Evolutionary conservation across 1,140 invertebrate species (phyloP), one percentile per base, ranked within the genome.

Genomic region (Scaptomyza montana): DNA sequence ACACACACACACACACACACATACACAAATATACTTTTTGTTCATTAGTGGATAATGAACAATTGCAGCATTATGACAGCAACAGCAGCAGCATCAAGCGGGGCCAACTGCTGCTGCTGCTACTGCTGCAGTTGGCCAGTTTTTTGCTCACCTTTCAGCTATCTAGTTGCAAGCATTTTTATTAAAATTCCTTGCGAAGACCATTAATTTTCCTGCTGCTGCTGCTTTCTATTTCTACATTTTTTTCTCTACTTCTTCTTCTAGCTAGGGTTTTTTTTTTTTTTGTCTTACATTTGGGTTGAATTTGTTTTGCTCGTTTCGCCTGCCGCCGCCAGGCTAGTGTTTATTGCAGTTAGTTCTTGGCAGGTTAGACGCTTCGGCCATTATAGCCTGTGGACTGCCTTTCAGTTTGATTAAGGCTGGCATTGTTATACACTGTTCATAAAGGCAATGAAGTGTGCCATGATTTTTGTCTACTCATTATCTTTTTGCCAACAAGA

Each of bases 41-140:
- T 89, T 89, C 84, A 89, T 89, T 89, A 89, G 84, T 89, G 84
- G 84, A 89, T 89, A 89, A 89, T 89, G 84, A 89, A 87, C 84
- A 87, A 87, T 87, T 87, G 84, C 84, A 89, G 84, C 84, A 89
- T 87, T 87, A 87, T 87, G 84, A 87, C 84, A 87, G 76, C 82
- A 81, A 46, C 72, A 75, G 54, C 60, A 80, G 69, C 61, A 71
- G 65, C 45, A 64, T 36, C 53, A 50, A 3, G 13, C 2, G 33
- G 61, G 46, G 36, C 13, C 28, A 55, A 41, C 36, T 54, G 51
- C 4, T 33, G 30, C 30, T 33, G 30, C 33, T 36, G 12, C 55
- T 51, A 57, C 45, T 12, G 33, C 76, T 74, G 72, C 73, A 79
- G 81, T 80, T 87, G 84, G 75, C 67, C 79, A 77, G 72, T 84